Evolutionary conservation across 2,113 vertebrate genomes (phyloP), one percentile per base, ranked within the genome.

Genomic region (Rhea americana): DNA sequence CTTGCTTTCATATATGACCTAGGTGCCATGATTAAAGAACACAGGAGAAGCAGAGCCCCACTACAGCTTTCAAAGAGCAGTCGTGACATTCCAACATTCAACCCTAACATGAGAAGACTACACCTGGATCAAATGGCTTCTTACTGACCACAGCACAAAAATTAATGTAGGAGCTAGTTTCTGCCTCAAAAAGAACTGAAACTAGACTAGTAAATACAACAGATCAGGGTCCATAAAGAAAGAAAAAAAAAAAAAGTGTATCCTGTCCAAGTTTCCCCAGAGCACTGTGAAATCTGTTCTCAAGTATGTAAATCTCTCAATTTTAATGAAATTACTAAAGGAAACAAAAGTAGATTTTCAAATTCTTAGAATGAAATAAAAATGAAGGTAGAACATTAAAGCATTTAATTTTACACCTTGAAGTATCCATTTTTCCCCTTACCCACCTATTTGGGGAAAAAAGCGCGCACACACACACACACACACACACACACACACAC

Each of bases 1-100:
- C 18, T 53, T 26, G 58, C 50, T 94, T 80, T 94, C 72, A 66
- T 61, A 28, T 71, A 90, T 55, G 77, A 94, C 77, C 85, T 82
- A 65, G 67, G 43, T 59, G 55, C 82, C 48, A 18, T 70, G 73
- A 94, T 92, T 79, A 92, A 75, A 92, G 82, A 65, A 75, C 0
- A 0, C 43, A 22, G 61, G 32, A 82, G 56, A 77, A 50, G 62
- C 72, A 92, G 37, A 65, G 37, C 30, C 73, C 50, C n/a, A 70
- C 62, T 50, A 41, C 56, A 59, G 62, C 55, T 75, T 92, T 87
- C 90, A 92, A 75, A 86, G 70, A 70, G 62, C 48, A 8, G 68
- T 94, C 32, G 6, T 9, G 45, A 51, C 59, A 63, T 55, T 70
- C 48, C 48, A 80, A 75, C 43, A 16, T 39, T 32, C 32, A 90